Conservation (phyloP, 2,113 vertebrate genomes). For the Grammomys surdaster region DNA sequence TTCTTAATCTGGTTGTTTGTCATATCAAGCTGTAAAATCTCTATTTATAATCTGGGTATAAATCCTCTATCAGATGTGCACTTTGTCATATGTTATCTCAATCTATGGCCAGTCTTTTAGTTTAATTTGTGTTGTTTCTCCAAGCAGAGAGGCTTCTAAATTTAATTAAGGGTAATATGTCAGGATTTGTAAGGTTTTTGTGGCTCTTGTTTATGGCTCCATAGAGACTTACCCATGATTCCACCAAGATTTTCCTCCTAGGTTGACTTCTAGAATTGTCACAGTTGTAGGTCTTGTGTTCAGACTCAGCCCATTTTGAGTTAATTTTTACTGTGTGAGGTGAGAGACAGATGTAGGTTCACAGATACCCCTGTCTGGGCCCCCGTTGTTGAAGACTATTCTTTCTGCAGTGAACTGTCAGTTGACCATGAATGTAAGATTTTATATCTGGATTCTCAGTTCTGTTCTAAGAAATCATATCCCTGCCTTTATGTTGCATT, state of each 20-base stretch:
- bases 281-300: neutral
- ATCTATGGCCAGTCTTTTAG: neutral
- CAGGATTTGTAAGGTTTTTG: neutral
- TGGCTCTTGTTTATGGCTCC: neutral
- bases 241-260: conserved; percentile 11
- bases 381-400: neutral
- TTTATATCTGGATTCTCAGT: conserved; percentile 22
- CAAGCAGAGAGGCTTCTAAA: conserved; percentile 15
- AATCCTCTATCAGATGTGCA: neutral
- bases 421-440: neutral
- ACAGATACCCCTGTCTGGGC: neutral
- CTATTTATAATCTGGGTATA: conserved; percentile 21
- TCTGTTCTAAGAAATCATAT: neutral
- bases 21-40: conserved; percentile 25
- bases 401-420: neutral
- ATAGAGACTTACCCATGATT: neutral
- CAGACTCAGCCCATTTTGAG: neutral
- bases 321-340: neutral
- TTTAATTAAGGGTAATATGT: neutral
- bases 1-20: neutral
- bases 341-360: neutral
- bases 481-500: neutral
- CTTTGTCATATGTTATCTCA: conserved; percentile 59
- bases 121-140: conserved; percentile 47
- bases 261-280: neutral